These are phyloP conservation scores for Tragelaphus scriptus DNA, from an alignment of 2,113 vertebrate species.

Conservation along the genomic window DNA sequence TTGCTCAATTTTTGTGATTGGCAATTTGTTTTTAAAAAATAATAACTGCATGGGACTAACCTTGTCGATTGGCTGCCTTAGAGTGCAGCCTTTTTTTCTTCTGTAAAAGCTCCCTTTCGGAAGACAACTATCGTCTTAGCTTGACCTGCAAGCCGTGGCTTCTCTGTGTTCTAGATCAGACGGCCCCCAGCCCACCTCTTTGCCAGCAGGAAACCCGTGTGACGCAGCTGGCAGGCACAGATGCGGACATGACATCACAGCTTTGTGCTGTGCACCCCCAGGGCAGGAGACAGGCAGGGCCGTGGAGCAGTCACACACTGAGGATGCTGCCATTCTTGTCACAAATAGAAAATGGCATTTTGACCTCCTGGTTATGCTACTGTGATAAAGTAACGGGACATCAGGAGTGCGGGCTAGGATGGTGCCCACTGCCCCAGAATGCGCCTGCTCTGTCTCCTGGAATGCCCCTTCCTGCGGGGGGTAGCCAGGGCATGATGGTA, in stretches of 20 bases:
- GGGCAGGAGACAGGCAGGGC: not conserved
- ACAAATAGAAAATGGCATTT: not conserved
- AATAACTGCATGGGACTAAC: not conserved
- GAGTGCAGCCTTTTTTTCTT: not conserved
- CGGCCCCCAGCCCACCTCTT: too few species aligned
- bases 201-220: not conserved
- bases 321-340: too few species aligned
- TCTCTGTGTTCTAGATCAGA: not conserved
- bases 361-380: not conserved
- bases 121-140: not conserved
- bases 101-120: not conserved
- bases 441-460: not conserved
- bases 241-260: not conserved
- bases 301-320: not conserved
- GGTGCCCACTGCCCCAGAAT: accelerated
- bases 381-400: not conserved
- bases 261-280: not conserved
- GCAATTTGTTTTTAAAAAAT: not conserved
- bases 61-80: not conserved
- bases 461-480: not conserved
- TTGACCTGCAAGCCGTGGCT: not conserved
- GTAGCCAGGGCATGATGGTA: not conserved
- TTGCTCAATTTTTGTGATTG: not conserved
- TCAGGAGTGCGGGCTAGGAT: too few species aligned
- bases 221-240: not conserved